phyloP scores from a whole-genome alignment of 2,888 invertebrate genomes.

The Cyaniris semiargus region DNA sequence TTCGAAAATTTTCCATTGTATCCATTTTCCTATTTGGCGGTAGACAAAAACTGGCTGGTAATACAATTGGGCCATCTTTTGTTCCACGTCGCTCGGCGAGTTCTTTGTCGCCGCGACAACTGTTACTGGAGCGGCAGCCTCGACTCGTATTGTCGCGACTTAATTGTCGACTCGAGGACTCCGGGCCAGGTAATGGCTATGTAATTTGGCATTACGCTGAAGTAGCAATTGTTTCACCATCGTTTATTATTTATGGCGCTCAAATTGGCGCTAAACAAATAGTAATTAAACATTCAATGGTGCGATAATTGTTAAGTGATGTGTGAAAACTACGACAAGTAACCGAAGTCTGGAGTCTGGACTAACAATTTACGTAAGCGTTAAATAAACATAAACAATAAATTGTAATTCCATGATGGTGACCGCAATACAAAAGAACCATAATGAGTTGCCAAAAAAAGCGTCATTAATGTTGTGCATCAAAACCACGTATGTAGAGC shows the following conservation, averaged over 20 bases:
- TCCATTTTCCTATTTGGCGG: constrained; percentile 55
- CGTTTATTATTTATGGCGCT: constrained; percentile 33
- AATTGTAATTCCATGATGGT: background rate
- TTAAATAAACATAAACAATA: too few species aligned
- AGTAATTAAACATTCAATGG: background rate
- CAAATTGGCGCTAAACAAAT: constrained; percentile 30
- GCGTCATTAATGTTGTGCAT: background rate
- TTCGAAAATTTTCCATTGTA: constrained; percentile 51
- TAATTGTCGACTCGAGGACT: constrained; percentile 64
- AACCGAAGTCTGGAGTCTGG: too few species aligned
- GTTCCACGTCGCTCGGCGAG: constrained; percentile 52
- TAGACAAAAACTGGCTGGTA: constrained; percentile 57
- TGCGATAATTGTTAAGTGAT: too few species aligned
- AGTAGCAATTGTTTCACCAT: constrained; percentile 34
- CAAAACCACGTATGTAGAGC: background rate
- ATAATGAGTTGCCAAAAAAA: background rate
- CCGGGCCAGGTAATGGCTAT: constrained; percentile 51
- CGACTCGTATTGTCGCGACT: constrained; percentile 61
- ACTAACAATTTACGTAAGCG: too few species aligned
- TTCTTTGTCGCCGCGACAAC: constrained; percentile 57
- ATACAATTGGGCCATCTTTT: constrained; percentile 63
- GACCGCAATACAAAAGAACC: background rate
- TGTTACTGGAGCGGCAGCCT: constrained; percentile 61
- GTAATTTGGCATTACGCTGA: constrained; percentile 52
- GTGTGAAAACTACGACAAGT: background rate